Base-by-base conservation (phyloP, 2,113 vertebrate species). In the Pollachius pollachius region DNA sequence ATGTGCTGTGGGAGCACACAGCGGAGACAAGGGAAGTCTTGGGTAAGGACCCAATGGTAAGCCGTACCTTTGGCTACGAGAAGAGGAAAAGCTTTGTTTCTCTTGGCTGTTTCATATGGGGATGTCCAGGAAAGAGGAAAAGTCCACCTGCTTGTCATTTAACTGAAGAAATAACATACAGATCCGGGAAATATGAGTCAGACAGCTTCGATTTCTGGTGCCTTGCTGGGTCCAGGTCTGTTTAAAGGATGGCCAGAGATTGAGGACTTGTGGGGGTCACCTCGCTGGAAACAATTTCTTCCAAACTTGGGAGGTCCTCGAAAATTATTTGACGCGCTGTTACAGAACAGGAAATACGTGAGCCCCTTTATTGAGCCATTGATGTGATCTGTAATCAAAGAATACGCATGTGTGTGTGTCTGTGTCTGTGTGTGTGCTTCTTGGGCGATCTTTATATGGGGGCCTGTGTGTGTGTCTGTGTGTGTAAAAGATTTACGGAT, bases 371-470 rank as follows among this genome's bases (percentile, higher is more conserved):
- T 74, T 78, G 60, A 75, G 64, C 67, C 15, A 34, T 64, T 61
- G 23, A 80, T 71, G 13, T 57, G 57, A 19, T 71, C 63, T 78
- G 77, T 79, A 19, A 65, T 70, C 69, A 34, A 71, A 69, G 78
- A 81, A 72, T 30, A 59, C 41, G 27, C 37, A 18, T 11, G 59
- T 4, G 52, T 54, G 16, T 54, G 52, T 54, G 52, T 54, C 3
- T 54, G 52, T 54, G 52, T 7, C 3, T 54, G 52, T 57, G 54
- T 57, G 54, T 57, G 54, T 65, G 64, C 41, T 48, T 48, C 41
- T 41, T 48, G 41, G 41, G 41, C 41, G 41, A 48, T 48, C 41
- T 5, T 48, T 2, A 11, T 48, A 48, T 65, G 34, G 1, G 52
- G 27, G 54, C 15, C 15, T 57, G 54, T 48, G 17, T 65, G 3